Conservation (phyloP, 2,113 vertebrate species). For the Tragulus kanchil region DNA sequence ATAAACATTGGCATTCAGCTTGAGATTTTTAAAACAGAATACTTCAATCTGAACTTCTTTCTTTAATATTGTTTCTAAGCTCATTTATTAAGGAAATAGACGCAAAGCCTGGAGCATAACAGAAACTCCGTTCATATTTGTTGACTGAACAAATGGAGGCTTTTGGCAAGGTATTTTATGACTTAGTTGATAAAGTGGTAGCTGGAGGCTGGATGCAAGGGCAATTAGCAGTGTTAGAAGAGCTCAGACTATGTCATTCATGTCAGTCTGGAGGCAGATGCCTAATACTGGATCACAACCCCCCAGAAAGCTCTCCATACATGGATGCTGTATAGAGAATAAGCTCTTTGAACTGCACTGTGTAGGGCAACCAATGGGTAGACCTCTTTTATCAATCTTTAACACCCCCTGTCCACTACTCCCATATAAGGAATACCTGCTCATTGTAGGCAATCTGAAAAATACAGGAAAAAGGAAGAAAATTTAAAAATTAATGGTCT, state of each 20-base stretch:
- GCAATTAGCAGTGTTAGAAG: neutral
- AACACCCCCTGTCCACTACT: neutral
- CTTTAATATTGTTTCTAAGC: slow-evolving; percentile 19
- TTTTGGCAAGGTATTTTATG: slow-evolving; percentile 50
- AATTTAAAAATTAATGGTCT: neutral
- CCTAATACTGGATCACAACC: neutral
- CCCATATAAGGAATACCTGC: neutral
- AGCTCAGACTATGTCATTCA: neutral
- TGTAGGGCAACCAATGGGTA: neutral
- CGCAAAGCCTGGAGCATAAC: neutral
- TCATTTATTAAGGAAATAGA: slow-evolving; percentile 29
- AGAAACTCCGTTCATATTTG: neutral
- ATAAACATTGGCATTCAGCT: neutral
- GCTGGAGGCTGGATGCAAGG: neutral
- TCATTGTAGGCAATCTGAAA: neutral
- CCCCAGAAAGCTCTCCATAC: neutral
- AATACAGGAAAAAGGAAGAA: neutral
- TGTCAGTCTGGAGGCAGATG: neutral
- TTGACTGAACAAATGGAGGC: neutral
- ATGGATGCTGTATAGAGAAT: neutral
- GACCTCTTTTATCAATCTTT: neutral
- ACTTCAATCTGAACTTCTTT: slow-evolving; percentile 36
- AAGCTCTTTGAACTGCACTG: neutral
- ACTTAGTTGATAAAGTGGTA: neutral
- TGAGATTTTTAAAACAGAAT: slow-evolving; percentile 46